Evolutionary conservation across 1,140 invertebrate species (phyloP), one percentile per base, ranked within the genome.

Genomic region (Caerostris extrusa): DNA sequence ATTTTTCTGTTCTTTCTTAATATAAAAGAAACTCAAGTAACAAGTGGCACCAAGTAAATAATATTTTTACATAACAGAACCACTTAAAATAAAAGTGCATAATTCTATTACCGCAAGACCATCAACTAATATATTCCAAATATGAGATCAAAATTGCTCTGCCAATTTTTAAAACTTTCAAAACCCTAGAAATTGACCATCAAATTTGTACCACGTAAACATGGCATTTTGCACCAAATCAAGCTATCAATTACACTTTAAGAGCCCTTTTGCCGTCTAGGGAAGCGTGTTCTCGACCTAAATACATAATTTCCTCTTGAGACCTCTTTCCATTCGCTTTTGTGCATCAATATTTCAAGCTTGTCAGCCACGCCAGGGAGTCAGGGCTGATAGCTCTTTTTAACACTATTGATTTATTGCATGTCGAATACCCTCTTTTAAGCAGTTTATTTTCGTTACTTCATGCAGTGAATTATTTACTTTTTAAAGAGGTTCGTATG

Each of bases 391-490:
- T 91, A 91, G 90, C 77, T 91, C 90, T 91, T 91, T 91, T 91
- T 91, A 91, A 82, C 77, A 77, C 90, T 53, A 91, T 91, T 91
- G 90, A 91, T 91, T 91, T 91, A 91, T 91, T 58, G 90, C 87
- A n/a, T 89, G 87, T 69, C 87, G 61, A 53, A 69, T 71, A 50
- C 34, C 17, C 87, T 83, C 58, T 58, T 55, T 83, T 10, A n/a
- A 55, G 60, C 90, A 55, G 90, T 91, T 91, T 91, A 91, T 91
- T 91, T 91, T 90, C 89, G 67, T 90, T 91, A 83, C 55, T 81
- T n/a, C 57, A 56, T n/a, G 3, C 10, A 53, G 55, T 61, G 71
- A 81, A 50, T 90, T 90, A 90, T 90, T 90, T 81, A 90, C 56
- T 90, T 90, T 81, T 90, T 81, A 50, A 61, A 90, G 34, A 17